phyloP scores from a whole-genome alignment of 2,888 invertebrate species.

The Drosophila nigricruria region DNA sequence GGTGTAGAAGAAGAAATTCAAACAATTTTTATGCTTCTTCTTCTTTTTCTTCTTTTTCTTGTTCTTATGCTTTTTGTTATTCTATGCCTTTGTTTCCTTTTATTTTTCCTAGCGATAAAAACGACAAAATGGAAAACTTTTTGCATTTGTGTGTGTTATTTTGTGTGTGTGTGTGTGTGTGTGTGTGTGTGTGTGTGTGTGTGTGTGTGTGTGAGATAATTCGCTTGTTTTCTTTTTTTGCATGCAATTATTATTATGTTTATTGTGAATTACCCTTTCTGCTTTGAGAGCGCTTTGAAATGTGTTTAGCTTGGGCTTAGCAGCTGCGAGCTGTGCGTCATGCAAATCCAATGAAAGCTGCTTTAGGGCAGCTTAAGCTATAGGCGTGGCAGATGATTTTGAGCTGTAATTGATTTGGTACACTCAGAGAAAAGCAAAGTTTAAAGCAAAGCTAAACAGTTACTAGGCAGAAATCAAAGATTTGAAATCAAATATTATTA shows the following conservation, averaged over 20 bases:
- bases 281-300: constrained; percentile 21
- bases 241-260: constrained; percentile 50
- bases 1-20: constrained; percentile 23
- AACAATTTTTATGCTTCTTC: constrained; percentile 35
- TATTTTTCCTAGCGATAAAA: constrained; percentile 46
- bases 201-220: constrained; percentile 36
- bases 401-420: constrained; percentile 2
- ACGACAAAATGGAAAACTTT: constrained; percentile 55
- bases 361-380: neutral
- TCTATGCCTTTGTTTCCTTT: constrained; percentile 12
- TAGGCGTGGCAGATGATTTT: neutral
- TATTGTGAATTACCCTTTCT: constrained; percentile 35
- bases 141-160: constrained; percentile 62
- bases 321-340: constrained; percentile 11
- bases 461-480: neutral
- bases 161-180: constrained; percentile 18
- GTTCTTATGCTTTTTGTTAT: constrained; percentile 9
- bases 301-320: constrained; percentile 4
- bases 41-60: neutral
- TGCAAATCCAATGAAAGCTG: neutral
- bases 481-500: neutral
- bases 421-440: neutral
- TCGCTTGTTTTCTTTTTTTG: constrained; percentile 38
- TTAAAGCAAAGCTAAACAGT: neutral
- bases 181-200: constrained; percentile 23